Conservation (phyloP, 2,888 invertebrate species). For the Fissipunctia ypsillon region DNA sequence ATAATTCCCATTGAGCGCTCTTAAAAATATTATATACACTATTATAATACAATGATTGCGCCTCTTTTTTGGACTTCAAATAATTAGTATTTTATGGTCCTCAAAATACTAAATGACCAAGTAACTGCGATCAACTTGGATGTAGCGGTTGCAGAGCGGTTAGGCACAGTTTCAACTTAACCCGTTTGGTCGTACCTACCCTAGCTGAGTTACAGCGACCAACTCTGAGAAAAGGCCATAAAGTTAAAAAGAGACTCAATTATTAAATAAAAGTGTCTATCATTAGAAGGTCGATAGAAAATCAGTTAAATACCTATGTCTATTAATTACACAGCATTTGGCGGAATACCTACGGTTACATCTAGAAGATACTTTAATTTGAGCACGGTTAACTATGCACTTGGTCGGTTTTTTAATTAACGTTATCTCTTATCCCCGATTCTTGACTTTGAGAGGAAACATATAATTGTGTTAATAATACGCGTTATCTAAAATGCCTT, state of each 20-base stretch:
- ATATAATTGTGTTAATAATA: conserved; percentile 6
- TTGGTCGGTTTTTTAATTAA: conserved; percentile 6
- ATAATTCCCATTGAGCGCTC: too few species aligned
- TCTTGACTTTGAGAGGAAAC: not conserved
- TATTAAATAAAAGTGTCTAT: not conserved
- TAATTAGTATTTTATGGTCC: not conserved
- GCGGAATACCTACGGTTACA: not conserved
- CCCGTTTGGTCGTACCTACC: too few species aligned
- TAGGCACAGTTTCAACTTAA: too few species aligned
- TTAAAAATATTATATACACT: too few species aligned
- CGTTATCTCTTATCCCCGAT: conserved; percentile 1
- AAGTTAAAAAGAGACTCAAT: too few species aligned
- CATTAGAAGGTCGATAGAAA: not conserved
- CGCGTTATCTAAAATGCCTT: conserved; percentile 15
- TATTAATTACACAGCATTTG: not conserved
- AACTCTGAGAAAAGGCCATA: not conserved
- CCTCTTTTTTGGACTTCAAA: not conserved
- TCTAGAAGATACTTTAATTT: not conserved
- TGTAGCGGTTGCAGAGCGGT: not conserved
- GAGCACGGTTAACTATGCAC: not conserved
- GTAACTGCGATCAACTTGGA: too few species aligned
- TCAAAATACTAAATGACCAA: not conserved
- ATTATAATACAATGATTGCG: not conserved
- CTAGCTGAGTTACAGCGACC: not conserved
- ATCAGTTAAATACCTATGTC: not conserved